Conservation (phyloP, 53 echinoderm and acorn worm genomes). For the Holothuria leucospilota region DNA sequence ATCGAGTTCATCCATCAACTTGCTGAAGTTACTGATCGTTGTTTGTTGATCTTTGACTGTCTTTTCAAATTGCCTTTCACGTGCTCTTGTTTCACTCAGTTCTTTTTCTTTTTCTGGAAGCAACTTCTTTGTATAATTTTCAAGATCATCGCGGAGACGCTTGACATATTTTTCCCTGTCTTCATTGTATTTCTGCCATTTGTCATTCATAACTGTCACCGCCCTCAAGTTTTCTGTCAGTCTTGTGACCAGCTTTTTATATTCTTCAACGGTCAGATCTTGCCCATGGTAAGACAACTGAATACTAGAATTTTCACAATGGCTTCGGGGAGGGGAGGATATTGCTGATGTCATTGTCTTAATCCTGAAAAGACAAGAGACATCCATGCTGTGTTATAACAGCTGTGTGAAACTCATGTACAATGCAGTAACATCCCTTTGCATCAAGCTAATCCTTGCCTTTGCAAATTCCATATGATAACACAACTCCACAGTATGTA, state of each 20-base stretch:
- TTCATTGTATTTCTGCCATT: slow-evolving; percentile 44
- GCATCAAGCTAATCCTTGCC: too few species aligned
- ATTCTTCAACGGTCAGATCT: neutral
- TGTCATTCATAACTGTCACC: slow-evolving; percentile 44
- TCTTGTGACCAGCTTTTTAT: neutral
- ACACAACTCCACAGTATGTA: too few species aligned
- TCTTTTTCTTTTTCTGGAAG: slow-evolving; percentile 12
- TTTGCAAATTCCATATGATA: too few species aligned
- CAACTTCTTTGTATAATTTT: neutral
- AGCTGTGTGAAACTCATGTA: too few species aligned
- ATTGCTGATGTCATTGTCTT: too few species aligned
- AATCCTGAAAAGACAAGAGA: too few species aligned
- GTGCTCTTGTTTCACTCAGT: slow-evolving; percentile 18
- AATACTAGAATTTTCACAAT: too few species aligned
- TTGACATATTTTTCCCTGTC: slow-evolving; percentile 37
- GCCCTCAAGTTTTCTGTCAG: slow-evolving; percentile 22
- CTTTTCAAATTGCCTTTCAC: slow-evolving; percentile 29
- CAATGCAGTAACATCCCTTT: too few species aligned
- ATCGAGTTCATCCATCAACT: slow-evolving; percentile 45
- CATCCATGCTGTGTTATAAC: too few species aligned
- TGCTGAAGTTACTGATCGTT: slow-evolving; percentile 31
- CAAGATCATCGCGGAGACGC: neutral
- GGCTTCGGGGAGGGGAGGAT: too few species aligned
- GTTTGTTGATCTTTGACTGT: slow-evolving; percentile 22
- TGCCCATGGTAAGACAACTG: too few species aligned